Base-by-base conservation (phyloP, 2,113 vertebrate species). In the Artemisiospiza belli region DNA sequence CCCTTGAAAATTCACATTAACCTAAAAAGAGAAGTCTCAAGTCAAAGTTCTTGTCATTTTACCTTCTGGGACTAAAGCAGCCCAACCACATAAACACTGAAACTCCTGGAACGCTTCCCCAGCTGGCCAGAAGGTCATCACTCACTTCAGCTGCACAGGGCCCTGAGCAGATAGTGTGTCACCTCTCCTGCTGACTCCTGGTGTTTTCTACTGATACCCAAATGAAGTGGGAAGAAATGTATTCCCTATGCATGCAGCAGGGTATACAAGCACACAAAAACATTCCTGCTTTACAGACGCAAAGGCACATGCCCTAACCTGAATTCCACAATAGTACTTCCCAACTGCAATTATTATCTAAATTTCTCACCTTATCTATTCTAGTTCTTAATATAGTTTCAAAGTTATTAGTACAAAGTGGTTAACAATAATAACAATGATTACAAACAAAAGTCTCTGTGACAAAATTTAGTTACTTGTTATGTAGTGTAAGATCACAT, bases 161-260 rank as follows among this genome's bases (percentile, higher is more conserved):
- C 25, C 14, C 39, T 43, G 39, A 28, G 52, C 1, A 6, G 30
- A 30, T 3, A 28, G 7, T 18, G 12, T n/a, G 82, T 78, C 66
- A 43, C 3, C 1, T 23, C 9, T 39, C 33, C 47, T 75, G 13
- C 27, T 72, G 51, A 47, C 4, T 62, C 20, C 24, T 31, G 12
- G 7, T 31, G 27, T 59, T 79, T 90, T 52, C 66, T 17, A 2
- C 3, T 33, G 51, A 31, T 2, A 57, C 31, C 16, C 27, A 51
- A 37, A 51, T 6, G 6, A 39, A 49, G 15, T 41, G 17, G 24
- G 62, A 62, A 74, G n/a, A 27, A 54, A 27, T 12, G n/a, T 4
- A 41, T 4, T 19, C 20, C 15, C 31, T 18, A 10, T 1, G 2
- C 3, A 47, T 0, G 0, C 44, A 20, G 16, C 3, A 33, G 43